These are phyloP conservation scores for Pyrgus malvae DNA, from an alignment of 2,888 invertebrate species.

Conservation along the genomic window DNA sequence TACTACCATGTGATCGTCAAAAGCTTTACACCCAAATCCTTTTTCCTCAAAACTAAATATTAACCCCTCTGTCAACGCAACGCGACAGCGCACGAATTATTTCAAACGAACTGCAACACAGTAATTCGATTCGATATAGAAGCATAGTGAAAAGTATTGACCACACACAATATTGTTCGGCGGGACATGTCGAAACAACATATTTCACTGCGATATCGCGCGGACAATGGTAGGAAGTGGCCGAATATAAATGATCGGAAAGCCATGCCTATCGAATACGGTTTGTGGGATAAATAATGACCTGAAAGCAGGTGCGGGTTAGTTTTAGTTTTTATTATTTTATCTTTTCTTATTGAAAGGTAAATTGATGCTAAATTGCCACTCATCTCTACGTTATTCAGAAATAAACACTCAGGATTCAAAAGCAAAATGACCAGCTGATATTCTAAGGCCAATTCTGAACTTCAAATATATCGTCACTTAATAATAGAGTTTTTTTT, in stretches of 20 bases:
- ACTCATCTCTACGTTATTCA: too few relatives aligned
- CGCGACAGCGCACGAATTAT: slow-evolving; percentile 15
- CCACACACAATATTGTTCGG: slow-evolving; percentile 50
- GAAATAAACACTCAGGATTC: too few relatives aligned
- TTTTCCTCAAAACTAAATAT: slow-evolving; percentile 13
- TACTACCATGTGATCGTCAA: too few relatives aligned
- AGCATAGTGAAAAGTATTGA: slow-evolving; percentile 24
- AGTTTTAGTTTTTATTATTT: slow-evolving; percentile 1
- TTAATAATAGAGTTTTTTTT: too few relatives aligned
- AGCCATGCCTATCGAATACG: slow-evolving; percentile 70
- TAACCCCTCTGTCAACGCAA: background rate
- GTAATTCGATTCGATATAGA: slow-evolving; percentile 26
- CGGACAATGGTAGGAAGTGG: slow-evolving; percentile 75
- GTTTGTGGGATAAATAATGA: slow-evolving; percentile 30
- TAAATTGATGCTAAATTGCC: too few relatives aligned
- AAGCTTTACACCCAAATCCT: too few relatives aligned
- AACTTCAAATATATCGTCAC: too few relatives aligned
- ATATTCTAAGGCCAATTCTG: too few relatives aligned
- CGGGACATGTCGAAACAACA: slow-evolving; percentile 69
- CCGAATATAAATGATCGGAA: slow-evolving; percentile 78
- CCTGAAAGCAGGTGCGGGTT: slow-evolving; percentile 13
- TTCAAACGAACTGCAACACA: slow-evolving; percentile 23
- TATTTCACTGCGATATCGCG: slow-evolving; percentile 78
- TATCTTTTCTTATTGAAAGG: too few relatives aligned
- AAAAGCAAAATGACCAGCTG: too few relatives aligned